Evolutionary conservation across 2,888 invertebrate genomes (phyloP).

Genomic region (Strigamia maritima): DNA sequence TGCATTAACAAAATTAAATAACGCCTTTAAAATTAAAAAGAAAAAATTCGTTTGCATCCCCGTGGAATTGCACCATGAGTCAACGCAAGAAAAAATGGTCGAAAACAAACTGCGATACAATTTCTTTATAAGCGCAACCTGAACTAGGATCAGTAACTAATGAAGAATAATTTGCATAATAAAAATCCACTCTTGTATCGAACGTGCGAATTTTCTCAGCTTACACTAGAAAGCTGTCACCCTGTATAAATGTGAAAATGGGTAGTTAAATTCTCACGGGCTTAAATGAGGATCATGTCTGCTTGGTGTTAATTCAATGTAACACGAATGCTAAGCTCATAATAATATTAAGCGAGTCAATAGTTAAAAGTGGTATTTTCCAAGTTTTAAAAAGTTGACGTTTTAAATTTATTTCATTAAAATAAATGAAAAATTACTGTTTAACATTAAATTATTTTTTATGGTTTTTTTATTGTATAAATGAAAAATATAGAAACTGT

Average conservation of each 20-base stretch:
- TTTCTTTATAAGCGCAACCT: slow-evolving; percentile 15
- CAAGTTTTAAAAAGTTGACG: neutral
- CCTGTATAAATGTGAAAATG: slow-evolving; percentile 30
- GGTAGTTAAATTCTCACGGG: slow-evolving; percentile 23
- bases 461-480: neutral
- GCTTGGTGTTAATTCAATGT: slow-evolving; percentile 34
- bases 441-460: neutral
- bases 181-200: slow-evolving; percentile 11
- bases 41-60: neutral
- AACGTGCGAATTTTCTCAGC: slow-evolving; percentile 8
- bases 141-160: slow-evolving; percentile 19
- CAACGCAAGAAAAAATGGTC: neutral
- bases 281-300: slow-evolving; percentile 30
- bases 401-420: neutral
- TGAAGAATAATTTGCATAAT: slow-evolving; percentile 32
- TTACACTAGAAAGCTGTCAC: slow-evolving; percentile 27
- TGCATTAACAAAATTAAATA: slow-evolving; percentile 22
- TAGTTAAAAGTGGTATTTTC: neutral
- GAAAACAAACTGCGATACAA: slow-evolving; percentile 1
- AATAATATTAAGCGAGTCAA: slow-evolving; percentile 15
- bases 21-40: neutral
- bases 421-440: no score
- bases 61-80: neutral
- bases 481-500: neutral
- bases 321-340: slow-evolving; percentile 22